Conservation (phyloP, 1,140 invertebrate genomes). For the Mizuhopecten yessoensis region DNA sequence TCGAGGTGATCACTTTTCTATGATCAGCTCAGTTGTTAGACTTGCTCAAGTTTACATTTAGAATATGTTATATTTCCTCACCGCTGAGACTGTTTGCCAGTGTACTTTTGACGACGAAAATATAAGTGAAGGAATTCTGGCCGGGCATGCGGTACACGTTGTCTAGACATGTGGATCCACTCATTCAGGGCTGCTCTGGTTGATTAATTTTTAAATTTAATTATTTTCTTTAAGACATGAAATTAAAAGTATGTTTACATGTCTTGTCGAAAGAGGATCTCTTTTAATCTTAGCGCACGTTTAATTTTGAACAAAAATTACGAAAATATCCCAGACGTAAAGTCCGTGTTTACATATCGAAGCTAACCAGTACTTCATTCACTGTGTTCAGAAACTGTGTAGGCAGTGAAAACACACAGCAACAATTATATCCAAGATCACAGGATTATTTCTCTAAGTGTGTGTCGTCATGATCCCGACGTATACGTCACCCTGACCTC, state of each 20-base stretch:
- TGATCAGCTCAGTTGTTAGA: neutral
- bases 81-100: no score
- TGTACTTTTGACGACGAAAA: no score
- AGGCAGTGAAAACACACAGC: neutral
- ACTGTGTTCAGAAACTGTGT: neutral
- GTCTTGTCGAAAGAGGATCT: neutral
- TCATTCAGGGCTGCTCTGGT: neutral
- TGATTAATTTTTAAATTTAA: neutral
- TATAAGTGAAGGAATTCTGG: no score
- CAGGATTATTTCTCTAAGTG: neutral
- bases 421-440: neutral
- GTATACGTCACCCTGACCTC: neutral
- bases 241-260: slow-evolving; percentile 20
- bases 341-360: no score
- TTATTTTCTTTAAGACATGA: no score
- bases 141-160: neutral
- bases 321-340: neutral
- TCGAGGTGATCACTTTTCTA: no score
- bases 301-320: neutral
- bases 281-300: neutral
- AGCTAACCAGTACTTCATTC: no score
- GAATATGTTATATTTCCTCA: neutral
- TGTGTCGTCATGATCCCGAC: neutral
- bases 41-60: neutral
- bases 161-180: neutral